Conservation (phyloP, 2,888 invertebrate genomes). For the Lithophane ornitopus region DNA sequence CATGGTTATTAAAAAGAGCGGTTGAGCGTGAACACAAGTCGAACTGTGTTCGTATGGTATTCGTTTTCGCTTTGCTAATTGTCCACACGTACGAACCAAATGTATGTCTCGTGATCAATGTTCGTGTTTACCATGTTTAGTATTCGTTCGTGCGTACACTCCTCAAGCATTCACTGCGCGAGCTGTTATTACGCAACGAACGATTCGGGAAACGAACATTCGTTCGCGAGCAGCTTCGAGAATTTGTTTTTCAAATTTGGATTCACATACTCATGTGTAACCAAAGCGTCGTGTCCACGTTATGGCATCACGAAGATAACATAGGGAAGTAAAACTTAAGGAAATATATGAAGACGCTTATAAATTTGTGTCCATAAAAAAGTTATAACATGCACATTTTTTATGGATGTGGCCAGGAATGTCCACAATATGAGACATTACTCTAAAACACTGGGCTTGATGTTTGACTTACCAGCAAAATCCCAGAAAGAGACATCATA, state of each 20-base stretch:
- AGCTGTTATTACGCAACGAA: background rate
- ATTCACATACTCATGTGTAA: background rate
- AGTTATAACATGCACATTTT: background rate
- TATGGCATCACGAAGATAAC: background rate
- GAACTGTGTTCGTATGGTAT: too few species aligned
- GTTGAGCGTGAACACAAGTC: too few species aligned
- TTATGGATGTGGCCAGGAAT: background rate
- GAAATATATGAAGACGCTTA: background rate
- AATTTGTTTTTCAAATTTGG: background rate
- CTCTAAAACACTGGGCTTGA: background rate
- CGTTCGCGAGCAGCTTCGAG: background rate
- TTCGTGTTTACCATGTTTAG: too few species aligned
- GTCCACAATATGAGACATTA: too few species aligned
- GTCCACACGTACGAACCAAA: too few species aligned
- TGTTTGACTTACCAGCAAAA: slow-evolving; percentile 92
- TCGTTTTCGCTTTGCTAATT: too few species aligned
- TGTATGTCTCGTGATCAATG: too few species aligned
- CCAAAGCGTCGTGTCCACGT: background rate
- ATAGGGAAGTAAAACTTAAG: background rate
- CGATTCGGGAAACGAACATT: background rate
- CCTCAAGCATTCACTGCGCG: background rate
- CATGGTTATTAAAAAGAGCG: too few species aligned
- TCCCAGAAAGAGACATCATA: slow-evolving; percentile 99
- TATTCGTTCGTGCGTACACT: too few species aligned
- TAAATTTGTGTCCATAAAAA: background rate